Evolutionary conservation across 30 jellyfish, hydroid and myxozoan species (phyloP).

Genomic region (Pseudorhiza aurosa): DNA sequence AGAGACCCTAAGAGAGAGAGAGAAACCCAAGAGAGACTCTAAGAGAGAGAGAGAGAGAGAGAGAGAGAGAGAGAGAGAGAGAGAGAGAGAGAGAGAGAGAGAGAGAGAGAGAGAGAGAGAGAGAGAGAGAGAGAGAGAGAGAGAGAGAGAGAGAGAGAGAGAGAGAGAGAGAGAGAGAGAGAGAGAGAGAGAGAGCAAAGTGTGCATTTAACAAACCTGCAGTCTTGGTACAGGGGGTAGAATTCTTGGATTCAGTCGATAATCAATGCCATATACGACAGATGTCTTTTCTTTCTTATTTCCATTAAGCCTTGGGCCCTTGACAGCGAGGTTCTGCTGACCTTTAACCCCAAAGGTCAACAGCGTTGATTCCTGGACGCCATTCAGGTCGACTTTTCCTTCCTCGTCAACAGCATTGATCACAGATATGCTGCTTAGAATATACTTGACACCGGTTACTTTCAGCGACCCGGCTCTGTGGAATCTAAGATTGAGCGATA

Average conservation of each 20-base stretch:
- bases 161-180: too few species aligned
- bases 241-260: slow-evolving; percentile 64
- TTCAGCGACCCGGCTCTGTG: slow-evolving; percentile 62
- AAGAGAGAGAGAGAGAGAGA: too few species aligned
- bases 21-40: too few species aligned
- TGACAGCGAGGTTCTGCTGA: slow-evolving; percentile 57
- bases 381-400: slow-evolving; percentile 68
- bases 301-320: slow-evolving; percentile 81
- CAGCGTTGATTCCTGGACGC: slow-evolving; percentile 61
- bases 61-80: too few species aligned
- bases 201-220: slow-evolving; percentile 35
- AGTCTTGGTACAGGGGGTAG: slow-evolving; percentile 82
- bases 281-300: slow-evolving; percentile 74
- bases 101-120: too few species aligned
- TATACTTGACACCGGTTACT: slow-evolving; percentile 72
- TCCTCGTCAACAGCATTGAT: slow-evolving; percentile 79
- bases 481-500: slow-evolving; percentile 40
- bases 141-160: too few species aligned
- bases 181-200: background rate
- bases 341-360: slow-evolving; percentile 77
- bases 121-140: too few species aligned
- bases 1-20: too few species aligned
- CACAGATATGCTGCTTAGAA: slow-evolving; percentile 80
- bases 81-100: too few species aligned
- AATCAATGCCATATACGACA: slow-evolving; percentile 62